Evolutionary conservation across 2,888 invertebrate species (phyloP), one percentile per base, ranked within the genome.

Genomic region (Willowsia nigromaculata): DNA sequence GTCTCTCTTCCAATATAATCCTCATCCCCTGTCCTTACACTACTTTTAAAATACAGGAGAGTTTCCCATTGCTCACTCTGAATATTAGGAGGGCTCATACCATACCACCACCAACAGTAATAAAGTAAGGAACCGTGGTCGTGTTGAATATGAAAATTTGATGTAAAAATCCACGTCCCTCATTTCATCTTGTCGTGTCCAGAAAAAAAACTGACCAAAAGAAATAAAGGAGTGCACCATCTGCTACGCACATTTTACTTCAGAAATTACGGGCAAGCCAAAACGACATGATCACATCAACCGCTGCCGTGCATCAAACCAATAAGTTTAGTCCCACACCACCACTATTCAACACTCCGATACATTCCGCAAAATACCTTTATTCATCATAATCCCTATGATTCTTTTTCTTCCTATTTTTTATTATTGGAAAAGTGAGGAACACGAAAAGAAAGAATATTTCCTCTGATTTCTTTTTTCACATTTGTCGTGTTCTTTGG

Each of bases 61-160:
- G 37, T 37, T 47, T 13, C 25, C 7, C 71, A 78, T 18, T 53
- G 40, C 53, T 1, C 53, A 2, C 53, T 11, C 7, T n/a, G 50
- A 15, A 6, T 3, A 43, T 0, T n/a, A 53, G 15, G 53, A 27
- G 33, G 78, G 53, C 50, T 78, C 50, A 53, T 50, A 47, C 30
- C 27, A 37, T 56, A 30, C 59, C 22, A 15, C 37, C 18, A n/a
- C 81, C 37, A 59, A 81, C 13, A 81, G 40, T 11, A 81, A 59
- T 56, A 81, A 81, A 81, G 59, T 25, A 65, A 62, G 50, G 33
- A 47, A 68, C 22, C 56, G 40, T 53, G 78, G 78, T 78, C 30
- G 11, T 91, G 90, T 91, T 88, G 91, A 92, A 92, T 92, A 92
- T 91, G 91, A 92, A 92, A 91, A 91, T 91, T 91, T 91, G 86